A percentile compares a stretch with the other conserved stretches of the same genome.
Conservation (phyloP, 2,797 vertebrate species). For the Myotis findleyi region DNA sequence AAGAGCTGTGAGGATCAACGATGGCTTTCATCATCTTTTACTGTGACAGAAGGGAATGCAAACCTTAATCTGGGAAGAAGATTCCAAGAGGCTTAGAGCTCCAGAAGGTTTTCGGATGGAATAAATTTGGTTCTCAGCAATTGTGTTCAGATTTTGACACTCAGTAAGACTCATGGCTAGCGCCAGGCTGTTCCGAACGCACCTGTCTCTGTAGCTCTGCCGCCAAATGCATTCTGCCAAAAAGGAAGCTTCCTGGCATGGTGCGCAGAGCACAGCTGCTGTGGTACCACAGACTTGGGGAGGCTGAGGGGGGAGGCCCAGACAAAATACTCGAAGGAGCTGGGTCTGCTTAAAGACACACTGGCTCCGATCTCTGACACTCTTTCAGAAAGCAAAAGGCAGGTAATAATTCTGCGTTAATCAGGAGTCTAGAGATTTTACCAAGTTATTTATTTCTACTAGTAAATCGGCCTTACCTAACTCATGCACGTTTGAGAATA, state of each 20-base stretch:
- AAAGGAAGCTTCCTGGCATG: conserved; percentile 73
- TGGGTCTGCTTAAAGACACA: background rate
- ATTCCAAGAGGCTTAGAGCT: conserved; percentile 60
- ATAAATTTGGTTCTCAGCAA: conserved; percentile 69
- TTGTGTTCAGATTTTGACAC: conserved; percentile 61
- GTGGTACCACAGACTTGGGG: background rate
- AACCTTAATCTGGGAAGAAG: conserved; percentile 53
- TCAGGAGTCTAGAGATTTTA: background rate
- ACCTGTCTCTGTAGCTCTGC: conserved; percentile 72
- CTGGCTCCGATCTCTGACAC: conserved; percentile 45
- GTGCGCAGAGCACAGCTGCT: background rate
- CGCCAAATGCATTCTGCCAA: conserved; percentile 72
- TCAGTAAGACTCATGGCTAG: conserved; percentile 45
- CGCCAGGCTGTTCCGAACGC: conserved; percentile 66
- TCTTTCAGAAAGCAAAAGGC: conserved; percentile 54
- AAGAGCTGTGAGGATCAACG: background rate
- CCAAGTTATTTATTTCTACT: conserved; percentile 1
- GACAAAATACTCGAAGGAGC: conserved; percentile 5
- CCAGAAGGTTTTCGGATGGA: conserved; percentile 72
- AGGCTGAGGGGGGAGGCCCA: conserved; percentile 15
- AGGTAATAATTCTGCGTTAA: conserved; percentile 30
- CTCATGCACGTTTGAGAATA: background rate
- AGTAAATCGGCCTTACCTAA: background rate
- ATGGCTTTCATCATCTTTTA: conserved; percentile 36
- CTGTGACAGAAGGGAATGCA: background rate